Conservation (phyloP, 2,888 invertebrate genomes). For the Scaptomyza cyrtandrae region DNA sequence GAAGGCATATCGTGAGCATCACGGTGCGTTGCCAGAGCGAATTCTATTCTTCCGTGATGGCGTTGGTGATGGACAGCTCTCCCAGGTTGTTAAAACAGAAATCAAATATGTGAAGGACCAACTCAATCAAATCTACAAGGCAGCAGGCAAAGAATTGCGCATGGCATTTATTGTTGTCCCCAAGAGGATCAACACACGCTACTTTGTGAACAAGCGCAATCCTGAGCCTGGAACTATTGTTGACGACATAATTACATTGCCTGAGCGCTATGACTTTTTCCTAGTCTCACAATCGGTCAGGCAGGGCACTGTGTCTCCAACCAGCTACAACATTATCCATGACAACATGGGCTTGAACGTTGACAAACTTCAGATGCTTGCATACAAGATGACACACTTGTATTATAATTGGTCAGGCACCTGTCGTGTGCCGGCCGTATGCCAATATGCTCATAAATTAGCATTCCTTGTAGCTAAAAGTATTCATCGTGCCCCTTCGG, state of each 20-base stretch:
- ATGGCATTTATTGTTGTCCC: slow-evolving; percentile 94
- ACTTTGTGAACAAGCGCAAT: slow-evolving; percentile 88
- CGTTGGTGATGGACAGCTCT: slow-evolving; percentile 96
- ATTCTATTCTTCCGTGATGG: slow-evolving; percentile 96
- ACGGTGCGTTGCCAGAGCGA: slow-evolving; percentile 87
- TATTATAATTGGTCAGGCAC: slow-evolving; percentile 96
- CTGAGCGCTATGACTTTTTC: slow-evolving; percentile 95
- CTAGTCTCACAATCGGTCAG: slow-evolving; percentile 93
- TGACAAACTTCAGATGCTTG: slow-evolving; percentile 91
- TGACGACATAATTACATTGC: slow-evolving; percentile 93
- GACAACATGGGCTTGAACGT: slow-evolving; percentile 89
- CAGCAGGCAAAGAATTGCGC: slow-evolving; percentile 84
- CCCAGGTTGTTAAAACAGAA: slow-evolving; percentile 91
- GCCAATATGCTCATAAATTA: slow-evolving; percentile 97
- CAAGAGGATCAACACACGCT: slow-evolving; percentile 93
- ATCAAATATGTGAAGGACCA: slow-evolving; percentile 87
- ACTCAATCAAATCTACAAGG: slow-evolving; percentile 86
- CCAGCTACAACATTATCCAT: slow-evolving; percentile 93
- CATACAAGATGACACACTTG: slow-evolving; percentile 94
- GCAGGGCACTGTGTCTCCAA: slow-evolving; percentile 96
- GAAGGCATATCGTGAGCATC: slow-evolving; percentile 72
- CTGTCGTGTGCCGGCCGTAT: slow-evolving; percentile 95
- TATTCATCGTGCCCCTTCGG: slow-evolving; percentile 88
- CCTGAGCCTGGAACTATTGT: slow-evolving; percentile 95
- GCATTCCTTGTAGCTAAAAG: slow-evolving; percentile 94